A percentile compares a stretch with the other conserved stretches of the same genome.
Conservation (phyloP, 2,113 vertebrate species). For the Capreolus pygargus region DNA sequence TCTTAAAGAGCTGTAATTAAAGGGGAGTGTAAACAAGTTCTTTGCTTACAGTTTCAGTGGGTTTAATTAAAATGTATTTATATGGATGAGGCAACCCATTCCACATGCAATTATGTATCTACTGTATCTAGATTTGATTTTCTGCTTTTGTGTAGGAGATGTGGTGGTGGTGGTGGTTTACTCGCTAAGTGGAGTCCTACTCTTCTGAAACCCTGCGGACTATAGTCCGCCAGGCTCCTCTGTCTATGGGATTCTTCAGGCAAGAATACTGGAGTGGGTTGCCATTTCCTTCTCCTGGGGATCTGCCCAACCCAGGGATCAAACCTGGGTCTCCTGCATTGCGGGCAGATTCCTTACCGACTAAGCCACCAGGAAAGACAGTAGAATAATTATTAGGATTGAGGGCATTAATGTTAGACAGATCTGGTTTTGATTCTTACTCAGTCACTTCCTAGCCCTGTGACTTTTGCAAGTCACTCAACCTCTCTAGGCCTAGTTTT, state of each 20-base stretch:
- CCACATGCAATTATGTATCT: not conserved
- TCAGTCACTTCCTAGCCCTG: not conserved
- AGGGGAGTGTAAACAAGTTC: conserved; percentile 36
- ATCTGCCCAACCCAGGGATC: not conserved
- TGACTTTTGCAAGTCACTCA: conserved; percentile 12
- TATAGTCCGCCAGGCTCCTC: not conserved
- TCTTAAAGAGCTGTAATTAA: conserved; percentile 50
- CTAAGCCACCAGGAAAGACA: not conserved
- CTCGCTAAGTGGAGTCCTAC: not conserved
- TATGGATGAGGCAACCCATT: not conserved
- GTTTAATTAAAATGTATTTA: conserved; percentile 58
- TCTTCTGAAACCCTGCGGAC: not conserved
- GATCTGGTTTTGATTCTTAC: conserved; percentile 38
- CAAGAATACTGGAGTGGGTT: not conserved
- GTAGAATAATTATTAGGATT: not conserved
- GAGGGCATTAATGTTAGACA: not conserved
- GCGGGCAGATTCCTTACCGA: not conserved
- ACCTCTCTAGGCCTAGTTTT: conserved; percentile 13
- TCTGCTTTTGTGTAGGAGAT: conserved; percentile 3
- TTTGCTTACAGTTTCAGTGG: conserved; percentile 34
- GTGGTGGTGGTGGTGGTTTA: not conserved
- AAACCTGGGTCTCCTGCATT: not conserved
- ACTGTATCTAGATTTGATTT: not conserved
- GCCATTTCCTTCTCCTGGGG: not conserved
- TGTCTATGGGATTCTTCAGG: not conserved